Evolutionary conservation across 2,113 vertebrate genomes (phyloP).

Genomic region (Urocitellus parryii): DNA sequence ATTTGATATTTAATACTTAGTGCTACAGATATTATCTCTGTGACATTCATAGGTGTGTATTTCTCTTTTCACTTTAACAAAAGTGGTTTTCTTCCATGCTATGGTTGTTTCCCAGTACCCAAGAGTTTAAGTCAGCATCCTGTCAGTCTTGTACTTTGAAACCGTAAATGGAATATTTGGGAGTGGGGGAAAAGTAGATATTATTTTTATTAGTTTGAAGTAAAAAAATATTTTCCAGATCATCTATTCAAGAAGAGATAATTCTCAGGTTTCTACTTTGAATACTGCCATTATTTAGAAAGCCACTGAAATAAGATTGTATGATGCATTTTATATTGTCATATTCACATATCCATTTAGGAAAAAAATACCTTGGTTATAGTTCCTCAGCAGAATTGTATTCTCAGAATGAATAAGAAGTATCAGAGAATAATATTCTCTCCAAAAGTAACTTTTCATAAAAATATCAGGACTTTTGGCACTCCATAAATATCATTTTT

Average conservation of each 20-base stretch:
- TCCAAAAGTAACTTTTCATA: slow-evolving; percentile 57
- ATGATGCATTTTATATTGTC: slow-evolving; percentile 20
- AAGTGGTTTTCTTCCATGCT: background rate
- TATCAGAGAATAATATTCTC: slow-evolving; percentile 43
- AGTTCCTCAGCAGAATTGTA: slow-evolving; percentile 52
- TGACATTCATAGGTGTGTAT: background rate
- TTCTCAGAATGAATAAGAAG: slow-evolving; percentile 60
- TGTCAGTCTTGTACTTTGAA: slow-evolving; percentile 34
- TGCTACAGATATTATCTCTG: background rate
- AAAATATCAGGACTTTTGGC: slow-evolving; percentile 12
- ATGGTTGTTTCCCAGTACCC: background rate
- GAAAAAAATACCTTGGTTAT: slow-evolving; percentile 50
- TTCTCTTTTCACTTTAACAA: background rate
- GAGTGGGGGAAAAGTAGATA: background rate
- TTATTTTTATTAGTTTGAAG: slow-evolving; percentile 46
- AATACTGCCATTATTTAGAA: slow-evolving; percentile 56
- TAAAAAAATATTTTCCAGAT: slow-evolving; percentile 46
- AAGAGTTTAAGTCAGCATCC: background rate
- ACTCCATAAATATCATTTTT: slow-evolving; percentile 61
- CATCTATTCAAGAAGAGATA: slow-evolving; percentile 54
- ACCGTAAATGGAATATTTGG: background rate
- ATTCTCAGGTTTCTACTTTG: slow-evolving; percentile 43
- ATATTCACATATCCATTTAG: slow-evolving; percentile 15
- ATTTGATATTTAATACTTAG: background rate
- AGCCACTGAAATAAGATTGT: slow-evolving; percentile 54